Evolutionary conservation across 2,888 invertebrate species (phyloP).

Genomic region (Aleiodes alternator): DNA sequence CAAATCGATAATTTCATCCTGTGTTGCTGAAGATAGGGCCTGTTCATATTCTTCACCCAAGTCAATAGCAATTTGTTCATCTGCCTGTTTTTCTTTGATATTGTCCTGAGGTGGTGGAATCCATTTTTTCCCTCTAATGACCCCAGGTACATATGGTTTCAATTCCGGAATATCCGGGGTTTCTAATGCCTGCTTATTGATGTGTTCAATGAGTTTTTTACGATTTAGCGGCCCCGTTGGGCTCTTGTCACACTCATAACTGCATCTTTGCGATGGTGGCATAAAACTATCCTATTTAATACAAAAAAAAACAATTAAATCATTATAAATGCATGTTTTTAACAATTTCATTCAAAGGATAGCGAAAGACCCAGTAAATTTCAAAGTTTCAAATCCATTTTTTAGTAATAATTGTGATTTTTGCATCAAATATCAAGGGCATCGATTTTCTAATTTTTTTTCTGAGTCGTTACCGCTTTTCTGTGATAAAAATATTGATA

Average conservation of each 20-base stretch:
- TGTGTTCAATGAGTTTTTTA: slow-evolving; percentile 95
- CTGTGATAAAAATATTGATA: too few species aligned
- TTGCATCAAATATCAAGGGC: too few species aligned
- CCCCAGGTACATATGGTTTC: slow-evolving; percentile 94
- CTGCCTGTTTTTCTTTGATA: slow-evolving; percentile 85
- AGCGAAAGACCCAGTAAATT: too few species aligned
- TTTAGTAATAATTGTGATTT: too few species aligned
- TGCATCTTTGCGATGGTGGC: slow-evolving; percentile 96
- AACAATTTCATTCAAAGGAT: too few species aligned
- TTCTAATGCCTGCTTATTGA: slow-evolving; percentile 98
- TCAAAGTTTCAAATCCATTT: too few species aligned
- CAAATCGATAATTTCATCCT: slow-evolving; percentile 98
- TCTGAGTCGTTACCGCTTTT: too few species aligned
- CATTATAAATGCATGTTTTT: not conserved
- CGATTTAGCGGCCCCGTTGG: slow-evolving; percentile 97
- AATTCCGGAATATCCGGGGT: slow-evolving; percentile 98
- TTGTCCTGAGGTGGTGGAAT: slow-evolving; percentile 85
- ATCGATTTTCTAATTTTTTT: too few species aligned
- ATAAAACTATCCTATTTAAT: slow-evolving; percentile 93
- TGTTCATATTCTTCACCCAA: slow-evolving; percentile 95
- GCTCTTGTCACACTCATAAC: slow-evolving; percentile 96
- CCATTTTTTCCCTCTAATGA: slow-evolving; percentile 95
- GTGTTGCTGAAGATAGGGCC: slow-evolving; percentile 91
- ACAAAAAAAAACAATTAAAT: slow-evolving; percentile 72
- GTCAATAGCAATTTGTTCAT: slow-evolving; percentile 95